Evolutionary conservation across 2,888 invertebrate genomes (phyloP), one percentile per base, ranked within the genome.

Genomic region (Brenthis daphne): DNA sequence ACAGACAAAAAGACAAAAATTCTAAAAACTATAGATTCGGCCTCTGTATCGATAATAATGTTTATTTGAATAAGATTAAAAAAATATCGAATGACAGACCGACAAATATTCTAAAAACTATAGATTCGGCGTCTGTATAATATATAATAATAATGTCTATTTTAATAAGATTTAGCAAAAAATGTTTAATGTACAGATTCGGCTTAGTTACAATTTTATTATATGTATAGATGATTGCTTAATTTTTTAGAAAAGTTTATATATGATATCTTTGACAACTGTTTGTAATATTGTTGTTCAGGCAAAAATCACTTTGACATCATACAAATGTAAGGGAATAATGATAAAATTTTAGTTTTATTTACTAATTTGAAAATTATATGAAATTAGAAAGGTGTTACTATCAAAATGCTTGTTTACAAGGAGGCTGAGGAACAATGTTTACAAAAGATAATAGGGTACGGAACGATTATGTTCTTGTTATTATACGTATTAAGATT

Each of bases 321-420:
- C 13, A 14, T 55, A 14, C 29, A n/a, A 64, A 64, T 56, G 47
- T 33, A 29, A 6, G n/a, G n/a, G 48, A 61, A 20, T 53, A 1
- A 20, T 55, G n/a, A 54, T 8, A 37, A 43, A 43, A 43, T 11
- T 11, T 43, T 43, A 43, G 37, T 63, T 63, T 20, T 51, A 8
- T 43, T 37, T 43, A 12, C 4, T 16, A 0, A n/a, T 3, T 6
- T 54, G 37, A 54, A 16, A 54, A 14, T 2, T 20, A 43, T 51
- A 20, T 16, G 4, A 13, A 43, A 43, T 37, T 43, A 6, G 6
- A 24, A 12, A 12, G 37, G 11, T 43, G 11, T 11, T 11, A 43
- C 37, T 24, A 61, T 13, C 69, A 78, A 71, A 73, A 87, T 87
- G 88, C 77, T 88, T 70, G 75, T 81, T 0, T 77, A 80, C 72